Conservation (phyloP, 2,113 vertebrate genomes). For the Oncorhynchus clarkii region DNA sequence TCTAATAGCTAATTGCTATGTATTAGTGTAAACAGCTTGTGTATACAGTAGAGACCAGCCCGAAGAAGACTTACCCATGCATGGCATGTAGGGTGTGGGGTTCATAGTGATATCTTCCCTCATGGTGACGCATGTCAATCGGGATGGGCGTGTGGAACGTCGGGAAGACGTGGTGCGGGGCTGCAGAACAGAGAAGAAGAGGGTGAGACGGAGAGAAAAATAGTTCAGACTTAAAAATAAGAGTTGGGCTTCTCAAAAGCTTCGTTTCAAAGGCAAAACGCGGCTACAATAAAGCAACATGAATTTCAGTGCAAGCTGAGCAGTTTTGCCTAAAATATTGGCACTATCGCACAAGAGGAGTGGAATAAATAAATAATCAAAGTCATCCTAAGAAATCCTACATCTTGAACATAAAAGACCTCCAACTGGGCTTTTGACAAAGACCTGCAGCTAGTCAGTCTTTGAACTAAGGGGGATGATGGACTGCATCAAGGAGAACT, state of each 20-base stretch:
- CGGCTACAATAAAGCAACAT: constrained; percentile 78
- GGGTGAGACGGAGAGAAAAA: constrained; percentile 15
- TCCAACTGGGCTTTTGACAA: constrained; percentile 91
- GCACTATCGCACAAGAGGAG: constrained; percentile 84
- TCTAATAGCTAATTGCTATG: too few species aligned
- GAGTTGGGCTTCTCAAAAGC: constrained; percentile 67
- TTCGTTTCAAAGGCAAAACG: constrained; percentile 64
- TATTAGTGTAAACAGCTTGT: too few species aligned
- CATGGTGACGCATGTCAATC: constrained; percentile 92
- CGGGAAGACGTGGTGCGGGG: constrained; percentile 87
- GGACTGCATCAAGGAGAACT: constrained; percentile 75
- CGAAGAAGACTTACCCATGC: constrained; percentile 83
- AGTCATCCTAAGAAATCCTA: constrained; percentile 87
- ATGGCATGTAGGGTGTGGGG: constrained; percentile 85
- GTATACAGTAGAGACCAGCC: too few species aligned
- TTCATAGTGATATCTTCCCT: constrained; percentile 94
- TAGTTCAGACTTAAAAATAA: constrained; percentile 67
- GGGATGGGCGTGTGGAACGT: constrained; percentile 93
- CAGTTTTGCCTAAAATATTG: constrained; percentile 78
- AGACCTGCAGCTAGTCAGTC: constrained; percentile 88
- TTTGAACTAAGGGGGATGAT: constrained; percentile 89
- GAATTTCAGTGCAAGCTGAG: constrained; percentile 82
- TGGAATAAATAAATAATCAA: constrained; percentile 97
- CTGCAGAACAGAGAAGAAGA: constrained; percentile 62
- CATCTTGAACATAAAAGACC: constrained; percentile 93